Base-by-base conservation (phyloP, 37 sponge, comb jelly and placozoan species). In the Theonella swinhoei region DNA sequence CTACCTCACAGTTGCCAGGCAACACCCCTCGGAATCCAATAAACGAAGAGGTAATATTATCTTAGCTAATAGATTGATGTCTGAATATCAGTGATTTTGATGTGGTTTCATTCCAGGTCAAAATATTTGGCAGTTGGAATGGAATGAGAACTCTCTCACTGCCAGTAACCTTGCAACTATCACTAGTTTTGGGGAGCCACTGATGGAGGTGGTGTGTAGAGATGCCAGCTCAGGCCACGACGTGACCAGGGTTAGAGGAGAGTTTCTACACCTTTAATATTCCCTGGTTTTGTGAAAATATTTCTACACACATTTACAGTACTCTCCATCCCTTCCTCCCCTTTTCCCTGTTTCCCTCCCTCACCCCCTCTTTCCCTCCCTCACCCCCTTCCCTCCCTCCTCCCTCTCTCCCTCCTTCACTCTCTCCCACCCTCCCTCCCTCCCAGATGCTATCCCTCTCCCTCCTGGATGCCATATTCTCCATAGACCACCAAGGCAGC, bases 211-310 rank as follows among this genome's bases (percentile, higher is more conserved):
- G 3, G 80, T 97, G 24, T 95, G 96, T 74, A 86, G 89, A 29
- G 95, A 97, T 72, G 98, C 98, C 42, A 87, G 94, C 84, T 86
- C 80, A 79, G 91, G 94, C 7, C 91, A 89, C 69, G 95, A 90
- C 67, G 83, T 96, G 11, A 64, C 83, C 42, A 81, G 83, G 88
- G 96, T 95, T 40, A 71, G 80, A 41, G n/a, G n/a, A n/a, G n/a
- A n/a, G n/a, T n/a, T n/a, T n/a, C n/a, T n/a, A n/a, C n/a, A n/a
- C n/a, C n/a, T n/a, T n/a, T n/a, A n/a, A n/a, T n/a, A n/a, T n/a
- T n/a, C n/a, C n/a, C n/a, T n/a, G n/a, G n/a, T n/a, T n/a, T n/a
- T n/a, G n/a, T n/a, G n/a, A n/a, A n/a, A n/a, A n/a, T n/a, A n/a
- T n/a, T n/a, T n/a, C n/a, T n/a, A n/a, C n/a, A n/a, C n/a, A n/a